Base-by-base conservation (phyloP, 2,888 invertebrate species). In the Erannis defoliaria region DNA sequence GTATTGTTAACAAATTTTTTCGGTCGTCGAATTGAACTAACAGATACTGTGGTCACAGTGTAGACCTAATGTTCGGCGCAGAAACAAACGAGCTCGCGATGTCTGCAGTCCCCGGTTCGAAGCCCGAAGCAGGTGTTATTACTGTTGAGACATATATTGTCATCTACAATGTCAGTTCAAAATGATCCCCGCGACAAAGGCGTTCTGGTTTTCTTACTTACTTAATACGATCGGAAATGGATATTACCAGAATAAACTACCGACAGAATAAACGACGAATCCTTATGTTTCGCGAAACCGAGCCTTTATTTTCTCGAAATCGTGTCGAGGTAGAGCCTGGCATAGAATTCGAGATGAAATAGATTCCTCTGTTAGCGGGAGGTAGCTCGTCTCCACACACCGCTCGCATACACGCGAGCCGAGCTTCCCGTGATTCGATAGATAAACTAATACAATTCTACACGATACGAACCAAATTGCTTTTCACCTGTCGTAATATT, bases 261-360 rank as follows among this genome's bases (percentile, higher is more conserved):
- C 10, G 9, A 45, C 29, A 16, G 29, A 23, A 23, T 23, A 23
- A n/a, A 42, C 12, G n/a, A 42, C 21, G 12, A n/a, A 45, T 29
- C 23, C 26, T 23, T 29, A 45, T 29, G 29, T 26, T 29, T 29
- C 16, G 16, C 8, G 14, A 16, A 45, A 21, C 5, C 21, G 10
- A 40, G 14, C 14, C 45, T 14, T 29, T 45, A 45, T 45, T 45
- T 26, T 29, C 45, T 16, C 8, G 26, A 12, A 45, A 29, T 21
- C 42, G 21, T 1, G 0, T 8, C 21, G 19, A 38, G n/a, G 18
- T 18, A 18, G 26, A 14, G 5, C 26, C 26, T 5, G 8, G 43
- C 45, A 16, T 26, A 10, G 29, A 45, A 45, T 16, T 9, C 9
- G 45, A 45, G 29, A 26, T 16, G 26, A 16, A 29, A 45, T 45